Evolutionary conservation across 2,888 invertebrate species (phyloP), one percentile per base, ranked within the genome.

Genomic region (Calameuta idolon): DNA sequence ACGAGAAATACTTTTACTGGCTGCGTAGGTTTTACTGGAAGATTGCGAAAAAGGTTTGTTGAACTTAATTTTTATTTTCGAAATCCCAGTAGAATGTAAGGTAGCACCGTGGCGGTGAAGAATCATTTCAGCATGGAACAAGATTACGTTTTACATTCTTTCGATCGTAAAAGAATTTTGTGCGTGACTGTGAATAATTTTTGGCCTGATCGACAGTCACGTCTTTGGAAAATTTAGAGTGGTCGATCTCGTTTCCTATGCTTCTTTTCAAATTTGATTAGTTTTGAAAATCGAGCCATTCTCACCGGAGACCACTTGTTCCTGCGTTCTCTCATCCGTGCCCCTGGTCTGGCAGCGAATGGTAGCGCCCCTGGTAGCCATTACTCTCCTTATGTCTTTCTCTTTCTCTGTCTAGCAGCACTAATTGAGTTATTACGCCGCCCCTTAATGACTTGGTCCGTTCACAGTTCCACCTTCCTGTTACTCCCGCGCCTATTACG

Each of bases 361-460:
- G 77, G 79, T 75, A 76, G 73, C 75, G 71, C 76, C 76, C 73
- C 75, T 77, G 71, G 30, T 31, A 30, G 71, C 71, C 71, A 71
- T 71, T 75, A 40, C 37, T 12, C 40, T 34, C 40, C 11, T 74
- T 69, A 37, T 71, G 73, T 69, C 69, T 73, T 75, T 12, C 74
- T 69, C 33, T 31, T 34, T 31, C 77, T 40, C 40, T 40, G 5
- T 34, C 34, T 75, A 73, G 76, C 76, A 74, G 80, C 80, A 81
- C 81, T 85, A 85, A 85, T 85, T 84, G 84, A 85, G 83, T 80
- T 82, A 85, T 85, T 85, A 84, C 82, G 82, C 79, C 78, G 78
- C 81, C 81, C 84, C 84, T 85, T 83, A 83, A 85, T 85, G 82
- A 81, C 82, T 83, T 84, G 81, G 81, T 82, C 73, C 80, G 77